Evolutionary conservation across 1,140 invertebrate genomes (phyloP), one percentile per base, ranked within the genome.

Genomic region (Teleogryllus occipitalis): DNA sequence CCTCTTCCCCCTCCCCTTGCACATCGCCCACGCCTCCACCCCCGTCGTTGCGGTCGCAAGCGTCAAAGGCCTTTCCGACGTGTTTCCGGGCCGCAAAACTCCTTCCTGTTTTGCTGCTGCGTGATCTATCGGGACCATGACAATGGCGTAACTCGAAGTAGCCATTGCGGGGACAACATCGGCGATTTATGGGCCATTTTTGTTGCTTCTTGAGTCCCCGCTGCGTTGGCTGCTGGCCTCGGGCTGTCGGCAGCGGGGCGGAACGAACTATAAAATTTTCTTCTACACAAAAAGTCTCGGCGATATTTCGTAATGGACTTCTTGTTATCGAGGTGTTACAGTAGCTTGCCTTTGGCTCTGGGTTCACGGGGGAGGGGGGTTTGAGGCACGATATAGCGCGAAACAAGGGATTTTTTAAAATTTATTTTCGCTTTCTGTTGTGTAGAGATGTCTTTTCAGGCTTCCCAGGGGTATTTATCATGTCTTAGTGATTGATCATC

Each of bases 201-300:
- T 65, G 54, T 65, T 65, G 10, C 18, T 18, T 65, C 54, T 65
- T 65, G 18, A 10, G 54, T 14, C 18, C 54, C 54, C 18, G 54
- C 54, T 65, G 18, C 7, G 27, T 39, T 39, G 27, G 27, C 27
- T 5, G 27, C 27, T 39, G 27, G 27, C 27, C 27, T 5, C 27
- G 27, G 1, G 27, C 27, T 39, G 27, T 5, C 27, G 27, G 1
- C 27, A 5, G 0, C 54, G 54, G 54, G 18, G 54, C 18, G 54
- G 54, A 65, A 65, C 10, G 54, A 65, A 65, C 54, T 65, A 65
- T 65, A 65, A 65, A 65, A 65, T 65, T 65, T 65, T 65, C 54
- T 65, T 65, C 54, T 65, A 18, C 54, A 65, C 54, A 65, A 65
- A 65, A 65, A 65, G 54, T 65, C 10, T 10, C 10, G 18, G 54